A percentile compares a stretch with the other conserved stretches of the same genome.
Conservation (phyloP, 2,113 vertebrate species). For the pig (Sus scrofa) region T2T-Sscrofa CM000820.6:69721001-69721500, state of each 20-base stretch:
- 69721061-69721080: conserved; percentile 69
- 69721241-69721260: conserved; percentile 59
- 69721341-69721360: neutral
- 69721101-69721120: neutral
- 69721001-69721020: conserved; percentile 63
- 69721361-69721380: conserved; percentile 21
- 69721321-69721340: neutral
- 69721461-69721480: neutral
- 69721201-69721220: neutral
- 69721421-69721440: neutral
- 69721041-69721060: conserved; percentile 47
- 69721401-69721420: neutral
- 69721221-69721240: conserved; percentile 58
- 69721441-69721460: neutral
- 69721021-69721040: conserved; percentile 51
- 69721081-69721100: conserved; percentile 64
- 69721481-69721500: neutral
- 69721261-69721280: conserved; percentile 46
- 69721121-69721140: neutral
- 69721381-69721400: conserved; percentile 27
- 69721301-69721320: conserved; percentile 46
- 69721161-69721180: neutral
- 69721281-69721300: conserved; percentile 60
- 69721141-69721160: neutral
- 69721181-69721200: neutral